A percentile compares a stretch with the other conserved stretches of the same genome.
phyloP scores from a whole-genome alignment of 30 jellyfish, hydroid and myxozoan genomes.

The Pseudorhiza aurosa region DNA sequence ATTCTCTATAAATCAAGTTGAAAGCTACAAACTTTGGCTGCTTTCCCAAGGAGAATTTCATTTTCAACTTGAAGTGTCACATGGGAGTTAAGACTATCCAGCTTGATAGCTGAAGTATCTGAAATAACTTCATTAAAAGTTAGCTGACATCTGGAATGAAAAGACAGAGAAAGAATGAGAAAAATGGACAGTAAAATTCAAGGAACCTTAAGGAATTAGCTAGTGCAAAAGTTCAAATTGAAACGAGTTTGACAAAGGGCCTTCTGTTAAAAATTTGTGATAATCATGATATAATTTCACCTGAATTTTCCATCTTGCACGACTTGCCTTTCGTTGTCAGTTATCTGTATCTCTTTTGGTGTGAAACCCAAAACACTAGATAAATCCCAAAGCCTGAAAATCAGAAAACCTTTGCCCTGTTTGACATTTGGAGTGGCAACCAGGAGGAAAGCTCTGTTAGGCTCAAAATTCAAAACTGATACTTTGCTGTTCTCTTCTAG shows the following conservation, averaged over 20 bases:
- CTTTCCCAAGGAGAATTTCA: constrained; percentile 41
- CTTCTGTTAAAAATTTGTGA: too few relatives aligned
- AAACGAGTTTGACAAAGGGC: too few relatives aligned
- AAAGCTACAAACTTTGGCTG: constrained; percentile 15
- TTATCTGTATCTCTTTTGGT: constrained; percentile 76
- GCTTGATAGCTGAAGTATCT: constrained; percentile 5
- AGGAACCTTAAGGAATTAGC: background rate
- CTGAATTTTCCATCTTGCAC: constrained; percentile 76
- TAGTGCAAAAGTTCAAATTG: too few relatives aligned
- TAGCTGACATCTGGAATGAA: constrained; percentile 20
- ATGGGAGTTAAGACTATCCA: constrained; percentile 31
- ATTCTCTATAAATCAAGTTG: too few relatives aligned
- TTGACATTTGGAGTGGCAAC: constrained; percentile 65
- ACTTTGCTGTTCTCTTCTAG: constrained; percentile 77
- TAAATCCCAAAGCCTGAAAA: constrained; percentile 72
- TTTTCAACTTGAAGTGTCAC: constrained; percentile 37
- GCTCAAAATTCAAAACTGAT: constrained; percentile 43
- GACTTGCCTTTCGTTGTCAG: constrained; percentile 26
- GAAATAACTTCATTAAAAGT: background rate
- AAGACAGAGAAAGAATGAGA: background rate
- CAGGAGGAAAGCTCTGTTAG: constrained; percentile 37
- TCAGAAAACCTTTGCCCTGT: constrained; percentile 37
- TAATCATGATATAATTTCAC: constrained; percentile 13
- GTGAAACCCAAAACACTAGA: constrained; percentile 68
- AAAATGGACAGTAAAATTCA: background rate